These are phyloP conservation scores for Pangasius larnaudii DNA, from an alignment of 2,797 vertebrate genomes.

Conservation along the genomic window DNA sequence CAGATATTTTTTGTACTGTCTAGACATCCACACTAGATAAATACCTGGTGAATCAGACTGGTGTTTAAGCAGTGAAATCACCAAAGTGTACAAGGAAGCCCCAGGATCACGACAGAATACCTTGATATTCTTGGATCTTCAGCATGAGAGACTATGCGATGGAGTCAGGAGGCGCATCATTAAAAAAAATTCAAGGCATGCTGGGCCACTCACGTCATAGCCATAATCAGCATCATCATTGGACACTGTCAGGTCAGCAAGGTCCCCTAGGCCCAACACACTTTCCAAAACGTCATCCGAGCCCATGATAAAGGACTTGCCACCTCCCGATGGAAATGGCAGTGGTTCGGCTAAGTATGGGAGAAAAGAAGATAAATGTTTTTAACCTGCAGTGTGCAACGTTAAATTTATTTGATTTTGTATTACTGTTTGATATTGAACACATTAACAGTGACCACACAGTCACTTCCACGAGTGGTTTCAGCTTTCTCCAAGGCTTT, in stretches of 20 bases:
- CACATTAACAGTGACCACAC: neutral
- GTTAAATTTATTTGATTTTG: neutral
- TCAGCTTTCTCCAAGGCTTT: neutral
- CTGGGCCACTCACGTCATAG: slow-evolving; percentile 90
- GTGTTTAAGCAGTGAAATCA: neutral
- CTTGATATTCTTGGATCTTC: slow-evolving; percentile 11
- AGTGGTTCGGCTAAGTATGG: slow-evolving; percentile 90
- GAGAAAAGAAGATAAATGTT: slow-evolving; percentile 54
- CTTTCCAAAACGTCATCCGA: slow-evolving; percentile 95
- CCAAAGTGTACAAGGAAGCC: neutral
- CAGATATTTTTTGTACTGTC: neutral
- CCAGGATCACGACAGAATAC: neutral
- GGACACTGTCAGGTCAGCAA: slow-evolving; percentile 97
- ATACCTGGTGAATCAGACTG: neutral
- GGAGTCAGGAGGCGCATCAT: neutral
- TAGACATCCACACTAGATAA: neutral
- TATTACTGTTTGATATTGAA: neutral
- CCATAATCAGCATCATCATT: slow-evolving; percentile 95
- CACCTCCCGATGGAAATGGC: slow-evolving; percentile 89
- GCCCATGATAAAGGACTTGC: slow-evolving; percentile 96
- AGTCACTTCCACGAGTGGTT: neutral
- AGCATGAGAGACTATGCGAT: neutral
- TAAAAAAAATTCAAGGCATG: slow-evolving; percentile 18
- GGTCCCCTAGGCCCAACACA: slow-evolving; percentile 94
- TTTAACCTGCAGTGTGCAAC: neutral